Evolutionary conservation across 2,113 vertebrate species (phyloP).

Genomic region (Nesoenas mayeri): DNA sequence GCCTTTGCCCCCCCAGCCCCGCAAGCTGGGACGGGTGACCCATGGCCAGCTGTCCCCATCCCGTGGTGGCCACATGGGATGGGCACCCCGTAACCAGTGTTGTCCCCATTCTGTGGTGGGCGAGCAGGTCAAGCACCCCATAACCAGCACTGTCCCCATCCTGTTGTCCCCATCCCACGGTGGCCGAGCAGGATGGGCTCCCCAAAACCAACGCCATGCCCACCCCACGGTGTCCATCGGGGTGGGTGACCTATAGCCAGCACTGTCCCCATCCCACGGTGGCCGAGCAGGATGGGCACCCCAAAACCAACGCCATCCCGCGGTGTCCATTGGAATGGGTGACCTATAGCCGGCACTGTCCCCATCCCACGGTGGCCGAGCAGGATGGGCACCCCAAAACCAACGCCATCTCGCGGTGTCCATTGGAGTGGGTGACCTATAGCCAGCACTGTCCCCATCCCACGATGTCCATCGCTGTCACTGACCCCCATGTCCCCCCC

Average conservation of each 20-base stretch:
- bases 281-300: background rate
- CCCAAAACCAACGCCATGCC: background rate
- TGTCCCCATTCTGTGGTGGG: background rate
- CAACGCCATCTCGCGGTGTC: background rate
- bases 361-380: too few relatives aligned
- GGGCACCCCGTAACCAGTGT: background rate
- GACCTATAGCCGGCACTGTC: too few relatives aligned
- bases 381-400: background rate
- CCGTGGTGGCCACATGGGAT: too few relatives aligned
- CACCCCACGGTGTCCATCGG: background rate
- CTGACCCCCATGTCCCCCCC: accelerated
- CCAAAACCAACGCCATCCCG: too few relatives aligned
- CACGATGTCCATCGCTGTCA: background rate
- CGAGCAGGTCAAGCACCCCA: too few relatives aligned
- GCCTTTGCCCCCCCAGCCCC: too few relatives aligned
- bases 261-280: too few relatives aligned
- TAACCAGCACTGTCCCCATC: too few relatives aligned
- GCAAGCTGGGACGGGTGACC: too few relatives aligned
- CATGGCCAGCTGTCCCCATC: too few relatives aligned
- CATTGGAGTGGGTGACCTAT: too few relatives aligned
- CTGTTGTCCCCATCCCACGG: accelerated
- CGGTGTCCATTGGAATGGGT: background rate
- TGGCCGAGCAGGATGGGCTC: background rate
- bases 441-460: background rate
- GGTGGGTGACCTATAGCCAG: too few relatives aligned